These are phyloP conservation scores for Chloropsis hardwickii DNA, from an alignment of 2,113 vertebrate species.

Conservation along the genomic window DNA sequence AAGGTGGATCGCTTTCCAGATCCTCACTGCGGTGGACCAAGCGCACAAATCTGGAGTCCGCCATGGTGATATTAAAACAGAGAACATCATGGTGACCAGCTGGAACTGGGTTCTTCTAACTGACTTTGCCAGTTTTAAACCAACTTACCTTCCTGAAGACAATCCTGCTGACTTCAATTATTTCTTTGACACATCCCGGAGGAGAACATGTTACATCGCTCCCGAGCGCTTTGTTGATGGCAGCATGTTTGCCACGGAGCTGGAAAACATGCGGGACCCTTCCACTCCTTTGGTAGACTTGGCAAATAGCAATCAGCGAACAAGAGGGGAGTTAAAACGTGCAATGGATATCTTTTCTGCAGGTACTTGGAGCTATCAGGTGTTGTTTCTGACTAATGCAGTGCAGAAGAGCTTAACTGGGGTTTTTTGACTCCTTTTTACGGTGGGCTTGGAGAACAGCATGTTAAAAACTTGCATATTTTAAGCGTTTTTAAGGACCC, in stretches of 20 bases:
- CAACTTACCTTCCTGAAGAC: conserved; percentile 95
- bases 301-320: conserved; percentile 89
- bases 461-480: not conserved
- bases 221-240: conserved; percentile 96
- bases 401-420: not conserved
- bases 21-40: conserved; percentile 93
- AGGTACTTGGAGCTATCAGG: conserved; percentile 72
- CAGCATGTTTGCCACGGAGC: conserved; percentile 87
- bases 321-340: conserved; percentile 88
- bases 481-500: not conserved
- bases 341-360: conserved; percentile 99
- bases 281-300: conserved; percentile 94
- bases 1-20: conserved; percentile 96
- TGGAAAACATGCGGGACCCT: conserved; percentile 84
- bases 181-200: conserved; percentile 94
- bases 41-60: conserved; percentile 93
- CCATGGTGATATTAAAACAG: conserved; percentile 96
- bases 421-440: rapidly evolving
- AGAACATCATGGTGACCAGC: conserved; percentile 98
- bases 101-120: conserved; percentile 99
- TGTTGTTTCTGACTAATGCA: not conserved
- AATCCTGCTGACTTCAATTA: conserved; percentile 99
- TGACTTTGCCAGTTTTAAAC: conserved; percentile 97
- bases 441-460: not conserved
- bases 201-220: conserved; percentile 94